Base-by-base conservation (phyloP, 2,113 vertebrate species). In the Centropus bengalensis region DNA sequence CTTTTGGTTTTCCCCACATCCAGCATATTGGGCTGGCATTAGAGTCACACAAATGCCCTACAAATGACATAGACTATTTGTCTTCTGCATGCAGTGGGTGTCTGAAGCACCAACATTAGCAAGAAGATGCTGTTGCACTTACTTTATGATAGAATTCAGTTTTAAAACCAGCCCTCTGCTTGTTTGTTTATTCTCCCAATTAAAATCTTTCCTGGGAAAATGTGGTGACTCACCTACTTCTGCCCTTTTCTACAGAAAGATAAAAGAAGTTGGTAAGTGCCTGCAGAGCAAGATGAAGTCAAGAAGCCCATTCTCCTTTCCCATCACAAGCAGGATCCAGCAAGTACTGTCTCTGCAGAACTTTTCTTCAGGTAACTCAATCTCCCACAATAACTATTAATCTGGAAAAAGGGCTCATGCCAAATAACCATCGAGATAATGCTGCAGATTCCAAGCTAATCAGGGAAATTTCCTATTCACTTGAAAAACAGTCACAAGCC, bases 371-470 rank as follows among this genome's bases (percentile, higher is more conserved):
- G 92, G 94, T 96, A 90, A 89, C 23, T 93, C 82, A 89, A 86
- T 94, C 82, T 92, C 78, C 58, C 89, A 88, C 80, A 93, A 83
- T 79, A 81, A 49, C 67, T 86, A 81, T 58, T 67, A 89, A 76
- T 85, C 73, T 94, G 86, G 45, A 93, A 82, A 86, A 91, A 59
- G 82, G 47, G 59, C 52, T 93, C 74, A 93, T 33, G 93, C 83
- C 84, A 91, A 96, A 82, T 92, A 90, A 74, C 56, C 71, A 60
- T 91, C 73, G 15, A 33, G 86, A 96, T 87, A 97, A 96, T 96
- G 93, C 93, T 68, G 67, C 66, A 86, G 86, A 97, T 96, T 94
- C 95, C 92, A 89, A 69, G 79, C 89, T 87, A 96, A 94, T 97
- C 81, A 95, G 70, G 92, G 78, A 75, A 87, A 88, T 94, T 97